These are phyloP conservation scores for Gadopsis marmoratus DNA, from an alignment of 2,797 vertebrate species.

Conservation along the genomic window DNA sequence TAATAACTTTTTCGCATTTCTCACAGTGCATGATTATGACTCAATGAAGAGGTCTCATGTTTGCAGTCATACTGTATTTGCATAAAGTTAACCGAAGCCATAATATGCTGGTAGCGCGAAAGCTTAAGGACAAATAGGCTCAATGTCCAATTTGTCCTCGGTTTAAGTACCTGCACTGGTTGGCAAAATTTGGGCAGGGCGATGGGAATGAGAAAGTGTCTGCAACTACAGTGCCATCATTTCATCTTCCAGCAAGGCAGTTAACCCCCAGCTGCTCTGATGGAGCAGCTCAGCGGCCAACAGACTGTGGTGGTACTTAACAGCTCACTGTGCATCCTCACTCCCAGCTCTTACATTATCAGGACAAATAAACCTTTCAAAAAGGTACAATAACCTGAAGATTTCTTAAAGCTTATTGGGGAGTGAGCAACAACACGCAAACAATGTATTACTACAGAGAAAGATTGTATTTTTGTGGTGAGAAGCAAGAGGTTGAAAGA, in stretches of 20 bases:
- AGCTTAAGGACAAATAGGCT: constrained; percentile 46
- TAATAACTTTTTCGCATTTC: constrained; percentile 30
- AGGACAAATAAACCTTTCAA: constrained; percentile 18
- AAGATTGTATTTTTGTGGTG: not conserved
- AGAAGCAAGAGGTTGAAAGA: not conserved
- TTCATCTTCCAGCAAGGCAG: constrained; percentile 53
- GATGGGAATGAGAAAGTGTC: constrained; percentile 42
- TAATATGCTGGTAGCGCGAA: constrained; percentile 6
- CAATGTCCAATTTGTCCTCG: constrained; percentile 24
- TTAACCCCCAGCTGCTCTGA: constrained; percentile 63
- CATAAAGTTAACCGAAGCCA: constrained; percentile 31
- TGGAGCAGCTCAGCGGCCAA: constrained; percentile 40
- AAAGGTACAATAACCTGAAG: constrained; percentile 10
- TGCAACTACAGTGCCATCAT: constrained; percentile 43
- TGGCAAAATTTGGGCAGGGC: constrained; percentile 31
- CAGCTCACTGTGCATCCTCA: constrained; percentile 19
- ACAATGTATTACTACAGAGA: not conserved
- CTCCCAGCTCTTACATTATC: constrained; percentile 16
- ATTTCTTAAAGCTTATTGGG: not conserved
- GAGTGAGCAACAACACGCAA: not conserved
- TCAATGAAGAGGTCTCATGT: constrained; percentile 46
- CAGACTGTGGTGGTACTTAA: constrained; percentile 28
- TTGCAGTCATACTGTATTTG: constrained; percentile 30
- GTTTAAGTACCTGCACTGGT: constrained; percentile 45
- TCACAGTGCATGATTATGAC: constrained; percentile 30